Percentiles rank a stretch among this genome's conserved stretches.
Evolutionary conservation across 2,113 vertebrate species (phyloP).

Genomic region (Spheniscus mendiculus): DNA sequence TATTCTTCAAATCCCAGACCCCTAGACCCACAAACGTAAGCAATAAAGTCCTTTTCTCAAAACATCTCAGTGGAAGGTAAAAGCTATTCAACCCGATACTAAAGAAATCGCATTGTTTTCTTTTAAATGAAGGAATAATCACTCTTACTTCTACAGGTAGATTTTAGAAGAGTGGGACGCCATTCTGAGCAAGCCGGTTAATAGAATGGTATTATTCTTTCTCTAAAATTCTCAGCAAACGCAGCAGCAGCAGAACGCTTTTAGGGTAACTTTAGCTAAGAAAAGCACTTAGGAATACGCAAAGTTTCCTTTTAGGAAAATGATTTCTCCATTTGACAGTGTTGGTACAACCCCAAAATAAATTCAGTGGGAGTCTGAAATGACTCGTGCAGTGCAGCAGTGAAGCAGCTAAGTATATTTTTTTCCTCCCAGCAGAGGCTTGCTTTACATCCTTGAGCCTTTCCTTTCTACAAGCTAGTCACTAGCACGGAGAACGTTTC

Average conservation of each 20-base stretch:
- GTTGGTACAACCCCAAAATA: slow-evolving; percentile 67
- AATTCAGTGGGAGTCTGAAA: slow-evolving; percentile 61
- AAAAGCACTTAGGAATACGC: slow-evolving; percentile 61
- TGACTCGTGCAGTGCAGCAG: slow-evolving; percentile 55
- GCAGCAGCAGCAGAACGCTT: slow-evolving; percentile 26
- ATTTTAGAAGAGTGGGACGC: neutral
- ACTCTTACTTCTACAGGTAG: slow-evolving; percentile 31
- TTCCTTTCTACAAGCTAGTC: neutral
- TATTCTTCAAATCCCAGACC: neutral
- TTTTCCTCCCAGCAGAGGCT: slow-evolving; percentile 36
- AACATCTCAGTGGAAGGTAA: neutral
- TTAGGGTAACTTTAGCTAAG: slow-evolving; percentile 63
- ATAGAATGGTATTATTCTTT: neutral
- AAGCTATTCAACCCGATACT: neutral
- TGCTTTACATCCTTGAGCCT: slow-evolving; percentile 33
- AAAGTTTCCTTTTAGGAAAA: slow-evolving; percentile 63
- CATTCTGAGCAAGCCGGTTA: neutral
- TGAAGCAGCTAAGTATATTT: slow-evolving; percentile 48
- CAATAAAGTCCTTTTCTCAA: neutral
- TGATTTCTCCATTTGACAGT: slow-evolving; percentile 61
- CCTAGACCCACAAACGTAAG: neutral
- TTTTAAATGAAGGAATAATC: neutral
- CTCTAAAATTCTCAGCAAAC: slow-evolving; percentile 14
- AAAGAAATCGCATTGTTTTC: neutral
- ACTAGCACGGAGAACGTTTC: neutral